Base-by-base conservation (phyloP, 2,113 vertebrate genomes). In the Dissostichus mawsoni region DNA sequence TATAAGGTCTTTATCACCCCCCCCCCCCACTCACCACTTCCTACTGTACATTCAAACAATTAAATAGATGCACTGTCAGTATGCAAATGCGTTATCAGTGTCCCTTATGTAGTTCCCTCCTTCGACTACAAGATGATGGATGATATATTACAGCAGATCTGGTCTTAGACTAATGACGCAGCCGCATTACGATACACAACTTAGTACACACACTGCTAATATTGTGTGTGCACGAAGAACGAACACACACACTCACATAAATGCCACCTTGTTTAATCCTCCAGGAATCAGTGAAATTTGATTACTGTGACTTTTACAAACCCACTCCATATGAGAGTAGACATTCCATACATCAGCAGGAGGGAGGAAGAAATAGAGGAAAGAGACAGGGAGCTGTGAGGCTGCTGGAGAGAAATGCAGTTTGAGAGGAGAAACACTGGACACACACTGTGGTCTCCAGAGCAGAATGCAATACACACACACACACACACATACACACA, bases 301-400 rank as follows among this genome's bases (percentile, higher is more conserved):
- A 94, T 93, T 94, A 94, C 68, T 44, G 55, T 93, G 91, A 93
- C 91, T 92, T 93, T 94, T 91, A 93, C 90, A 93, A 93, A 90
- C 90, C 93, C 89, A 72, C 83, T 88, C 84, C 73, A 82, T 91
- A 93, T 92, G 88, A 90, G 89, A 92, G 78, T 61, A 92, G 92
- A 94, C 91, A 61, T 87, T 91, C 85, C 91, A 92, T 94, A 90
- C 87, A 93, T 94, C 91, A 92, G 85, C 57, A 59, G 87, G 78
- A 79, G 63, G 59, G 83, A 44, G n/a, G 64, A 77, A 62, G 75
- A 73, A 81, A 3, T 12, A 13, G 23, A 5, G 25, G 11, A 3
- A 14, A 87, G 66, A 84, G 11, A 2, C 45, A 77, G 74, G 69
- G 69, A 86, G 81, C 69, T 16, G 61, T 81, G 79, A 76, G 57